Conservation (phyloP, 2,113 vertebrate species). For the human (Homo sapiens) region DNA sequence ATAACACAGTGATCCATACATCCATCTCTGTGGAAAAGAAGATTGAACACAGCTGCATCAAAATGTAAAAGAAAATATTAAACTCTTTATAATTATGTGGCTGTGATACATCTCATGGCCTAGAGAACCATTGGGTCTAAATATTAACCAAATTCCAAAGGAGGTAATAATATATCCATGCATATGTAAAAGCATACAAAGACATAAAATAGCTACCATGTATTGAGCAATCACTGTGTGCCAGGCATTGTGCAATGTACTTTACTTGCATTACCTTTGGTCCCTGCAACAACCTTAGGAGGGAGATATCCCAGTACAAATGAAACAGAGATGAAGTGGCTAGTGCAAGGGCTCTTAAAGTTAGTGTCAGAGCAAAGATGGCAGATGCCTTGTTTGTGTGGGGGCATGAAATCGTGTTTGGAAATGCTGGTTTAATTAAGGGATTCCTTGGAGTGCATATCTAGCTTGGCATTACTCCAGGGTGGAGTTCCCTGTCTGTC, state of each 20-base stretch:
- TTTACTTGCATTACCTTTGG: background rate
- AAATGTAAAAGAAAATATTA: background rate
- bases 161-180: background rate
- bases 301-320: background rate
- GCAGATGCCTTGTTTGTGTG: background rate
- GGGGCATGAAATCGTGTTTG: background rate
- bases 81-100: background rate
- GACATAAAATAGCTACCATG: background rate
- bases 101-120: background rate
- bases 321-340: background rate
- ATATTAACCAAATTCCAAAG: background rate
- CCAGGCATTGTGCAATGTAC: background rate
- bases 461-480: background rate
- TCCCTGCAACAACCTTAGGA: background rate
- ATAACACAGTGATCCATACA: background rate
- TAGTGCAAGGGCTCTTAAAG: background rate
- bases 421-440: background rate
- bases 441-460: background rate
- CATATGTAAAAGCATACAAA: background rate
- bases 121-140: conserved; percentile 16
- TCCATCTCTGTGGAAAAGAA: background rate
- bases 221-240: background rate
- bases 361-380: background rate
- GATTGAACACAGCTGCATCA: background rate
- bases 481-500: background rate